phyloP scores from a whole-genome alignment of 2,113 vertebrate species.

The Laterallus jamaicensis region DNA sequence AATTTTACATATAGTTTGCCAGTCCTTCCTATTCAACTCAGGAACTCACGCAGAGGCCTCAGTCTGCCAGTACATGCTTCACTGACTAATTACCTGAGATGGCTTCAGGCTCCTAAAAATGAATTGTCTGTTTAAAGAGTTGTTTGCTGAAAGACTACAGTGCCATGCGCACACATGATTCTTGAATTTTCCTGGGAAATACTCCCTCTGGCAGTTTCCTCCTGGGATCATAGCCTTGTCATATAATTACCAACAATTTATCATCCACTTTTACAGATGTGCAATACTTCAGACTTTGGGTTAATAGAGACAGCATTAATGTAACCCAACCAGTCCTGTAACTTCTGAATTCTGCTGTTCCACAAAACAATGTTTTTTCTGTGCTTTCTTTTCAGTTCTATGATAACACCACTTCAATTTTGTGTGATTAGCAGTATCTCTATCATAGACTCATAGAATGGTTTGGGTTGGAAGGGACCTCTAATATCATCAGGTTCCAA shows the following conservation, averaged over 20 bases:
- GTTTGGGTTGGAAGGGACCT: too few species aligned
- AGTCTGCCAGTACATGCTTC: neutral
- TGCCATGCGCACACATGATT: neutral
- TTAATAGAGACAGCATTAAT: neutral
- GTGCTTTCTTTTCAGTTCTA: neutral
- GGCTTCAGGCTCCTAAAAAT: neutral
- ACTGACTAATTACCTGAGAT: neutral
- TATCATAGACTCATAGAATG: too few species aligned
- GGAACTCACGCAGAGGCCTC: neutral
- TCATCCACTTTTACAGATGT: rapidly evolving
- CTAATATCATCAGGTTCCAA: too few species aligned
- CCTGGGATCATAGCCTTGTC: neutral
- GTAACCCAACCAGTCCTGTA: neutral
- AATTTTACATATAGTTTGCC: neutral
- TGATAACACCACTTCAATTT: neutral
- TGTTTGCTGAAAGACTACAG: neutral
- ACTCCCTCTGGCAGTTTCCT: neutral
- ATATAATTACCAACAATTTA: neutral
- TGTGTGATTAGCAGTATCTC: neutral
- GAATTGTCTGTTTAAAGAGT: neutral
- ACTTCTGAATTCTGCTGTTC: neutral
- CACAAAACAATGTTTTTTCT: neutral
- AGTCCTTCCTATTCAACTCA: neutral
- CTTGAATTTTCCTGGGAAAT: neutral
- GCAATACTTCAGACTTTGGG: neutral